These are phyloP conservation scores for Antheraea mylitta DNA, from an alignment of 1,140 invertebrate species.

Conservation along the genomic window DNA sequence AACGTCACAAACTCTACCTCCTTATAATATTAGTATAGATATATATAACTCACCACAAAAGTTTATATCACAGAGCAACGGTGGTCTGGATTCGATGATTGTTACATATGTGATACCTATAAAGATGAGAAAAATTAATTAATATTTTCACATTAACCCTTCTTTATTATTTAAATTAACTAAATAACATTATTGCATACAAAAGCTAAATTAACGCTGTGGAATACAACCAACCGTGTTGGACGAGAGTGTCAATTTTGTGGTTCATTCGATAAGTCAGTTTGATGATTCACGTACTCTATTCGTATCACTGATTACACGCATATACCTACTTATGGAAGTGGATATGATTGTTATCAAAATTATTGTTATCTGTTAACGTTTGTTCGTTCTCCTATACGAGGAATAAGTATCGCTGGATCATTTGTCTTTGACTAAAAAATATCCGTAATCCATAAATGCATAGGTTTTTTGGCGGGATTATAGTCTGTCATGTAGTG, in stretches of 20 bases:
- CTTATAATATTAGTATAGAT: no score
- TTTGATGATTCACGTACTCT: background rate
- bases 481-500: no score
- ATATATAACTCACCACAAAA: constrained; percentile 34
- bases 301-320: background rate
- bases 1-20: no score
- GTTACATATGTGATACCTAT: constrained; percentile 17
- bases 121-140: background rate
- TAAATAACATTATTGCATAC: background rate
- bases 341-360: background rate
- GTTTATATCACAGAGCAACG: constrained; percentile 44
- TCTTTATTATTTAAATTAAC: background rate
- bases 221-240: background rate
- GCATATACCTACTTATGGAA: background rate
- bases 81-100: constrained; percentile 20
- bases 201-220: background rate
- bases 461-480: no score
- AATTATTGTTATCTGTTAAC: no score
- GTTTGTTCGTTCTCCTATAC: no score
- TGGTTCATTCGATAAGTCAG: background rate
- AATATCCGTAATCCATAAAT: no score
- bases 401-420: no score
- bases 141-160: no score
- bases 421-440: no score
- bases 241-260: background rate